Conservation (phyloP, 1,140 invertebrate species). For the Zaprionus camerounensis region DNA sequence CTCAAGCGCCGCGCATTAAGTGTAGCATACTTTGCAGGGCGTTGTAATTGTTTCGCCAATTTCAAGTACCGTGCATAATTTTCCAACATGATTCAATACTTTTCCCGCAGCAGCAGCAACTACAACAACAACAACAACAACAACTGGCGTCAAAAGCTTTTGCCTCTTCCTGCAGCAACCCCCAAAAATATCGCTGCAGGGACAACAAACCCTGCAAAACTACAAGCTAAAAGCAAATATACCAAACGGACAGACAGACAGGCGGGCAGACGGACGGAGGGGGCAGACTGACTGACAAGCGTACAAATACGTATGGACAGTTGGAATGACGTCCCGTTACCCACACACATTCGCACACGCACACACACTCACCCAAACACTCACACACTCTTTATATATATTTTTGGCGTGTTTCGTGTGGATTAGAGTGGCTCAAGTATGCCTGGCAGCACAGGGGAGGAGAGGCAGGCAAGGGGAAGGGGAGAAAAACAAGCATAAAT, state of each 20-base stretch:
- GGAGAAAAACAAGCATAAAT: constrained; percentile 16
- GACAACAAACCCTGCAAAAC: constrained; percentile 72
- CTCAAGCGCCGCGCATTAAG: constrained; percentile 47
- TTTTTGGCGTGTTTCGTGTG: constrained; percentile 65
- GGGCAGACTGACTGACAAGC: constrained; percentile 57
- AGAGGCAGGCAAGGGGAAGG: neutral
- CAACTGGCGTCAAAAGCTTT: constrained; percentile 17
- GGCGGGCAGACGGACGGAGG: constrained; percentile 36
- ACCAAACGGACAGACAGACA: constrained; percentile 45
- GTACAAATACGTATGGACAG: constrained; percentile 81
- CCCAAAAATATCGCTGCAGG: constrained; percentile 62
- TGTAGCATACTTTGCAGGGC: constrained; percentile 73
- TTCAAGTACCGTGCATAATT: constrained; percentile 82
- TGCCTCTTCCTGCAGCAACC: constrained; percentile 16
- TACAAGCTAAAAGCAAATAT: constrained; percentile 77
- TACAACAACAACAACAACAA: constrained; percentile 35
- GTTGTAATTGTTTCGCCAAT: constrained; percentile 82
- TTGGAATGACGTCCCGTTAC: constrained; percentile 70
- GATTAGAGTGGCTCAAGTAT: constrained; percentile 71
- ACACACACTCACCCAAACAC: neutral
- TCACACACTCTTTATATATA: constrained; percentile 12
- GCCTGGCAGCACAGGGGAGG: constrained; percentile 7
- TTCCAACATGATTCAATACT: constrained; percentile 81
- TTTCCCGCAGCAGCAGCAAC: constrained; percentile 48
- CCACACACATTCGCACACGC: constrained; percentile 24